phyloP scores from a whole-genome alignment of 2,113 vertebrate genomes.

The Salvelinus sp. region DNA sequence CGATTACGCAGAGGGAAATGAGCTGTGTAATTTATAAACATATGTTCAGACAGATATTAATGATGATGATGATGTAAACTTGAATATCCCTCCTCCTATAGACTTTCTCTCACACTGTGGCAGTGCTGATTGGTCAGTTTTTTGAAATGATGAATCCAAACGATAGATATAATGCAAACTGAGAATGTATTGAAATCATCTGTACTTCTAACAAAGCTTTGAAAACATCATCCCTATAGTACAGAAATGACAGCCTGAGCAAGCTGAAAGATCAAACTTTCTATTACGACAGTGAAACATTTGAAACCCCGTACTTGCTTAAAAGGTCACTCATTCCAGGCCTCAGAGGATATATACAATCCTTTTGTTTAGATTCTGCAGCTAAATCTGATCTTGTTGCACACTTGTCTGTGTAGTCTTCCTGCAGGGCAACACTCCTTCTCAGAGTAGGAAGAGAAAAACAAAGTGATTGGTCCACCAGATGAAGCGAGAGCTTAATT shows the following conservation, averaged over 20 bases:
- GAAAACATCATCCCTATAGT: neutral
- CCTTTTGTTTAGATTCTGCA: constrained; percentile 4
- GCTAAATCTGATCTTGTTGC: constrained; percentile 10
- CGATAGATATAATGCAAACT: too few species aligned
- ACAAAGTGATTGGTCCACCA: too few species aligned
- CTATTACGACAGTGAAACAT: neutral
- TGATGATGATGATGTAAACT: neutral
- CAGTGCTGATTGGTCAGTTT: neutral
- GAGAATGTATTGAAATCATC: too few species aligned
- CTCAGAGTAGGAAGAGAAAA: too few species aligned
- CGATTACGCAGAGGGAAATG: neutral
- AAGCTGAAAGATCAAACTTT: neutral
- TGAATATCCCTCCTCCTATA: neutral
- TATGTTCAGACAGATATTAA: neutral
- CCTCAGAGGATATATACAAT: neutral
- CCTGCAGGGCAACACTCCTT: neutral
- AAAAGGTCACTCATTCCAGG: neutral
- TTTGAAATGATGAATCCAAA: too few species aligned
- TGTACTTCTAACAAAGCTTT: neutral
- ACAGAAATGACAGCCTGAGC: neutral
- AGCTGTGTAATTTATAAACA: neutral
- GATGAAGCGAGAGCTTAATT: too few species aligned
- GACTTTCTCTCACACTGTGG: constrained; percentile 9
- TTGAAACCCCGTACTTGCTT: too few species aligned
- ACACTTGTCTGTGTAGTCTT: constrained; percentile 6